Percentiles rank a stretch among this genome's conserved stretches.
phyloP scores from a whole-genome alignment of 2,888 invertebrate genomes.

The Cordilura impudica region DNA sequence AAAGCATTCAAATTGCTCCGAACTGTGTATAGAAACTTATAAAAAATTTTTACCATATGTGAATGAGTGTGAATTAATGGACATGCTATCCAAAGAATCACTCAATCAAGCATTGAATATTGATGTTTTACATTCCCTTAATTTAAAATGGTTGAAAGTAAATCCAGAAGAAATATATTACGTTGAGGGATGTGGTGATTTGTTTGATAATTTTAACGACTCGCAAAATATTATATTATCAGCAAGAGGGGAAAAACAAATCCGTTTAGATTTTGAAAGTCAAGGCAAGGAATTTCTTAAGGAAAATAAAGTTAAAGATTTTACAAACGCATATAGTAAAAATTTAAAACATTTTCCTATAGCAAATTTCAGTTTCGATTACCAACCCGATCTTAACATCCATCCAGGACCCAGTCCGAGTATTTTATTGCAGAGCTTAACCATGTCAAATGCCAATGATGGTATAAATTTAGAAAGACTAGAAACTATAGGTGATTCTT shows the following conservation, averaged over 20 bases:
- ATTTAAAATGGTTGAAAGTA: constrained; percentile 67
- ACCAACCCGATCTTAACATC: constrained; percentile 87
- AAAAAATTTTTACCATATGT: constrained; percentile 69
- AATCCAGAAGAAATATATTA: constrained; percentile 68
- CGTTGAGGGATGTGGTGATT: constrained; percentile 74
- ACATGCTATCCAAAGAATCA: constrained; percentile 46
- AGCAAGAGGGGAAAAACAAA: constrained; percentile 50
- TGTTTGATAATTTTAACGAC: constrained; percentile 77
- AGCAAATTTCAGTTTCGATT: constrained; percentile 87
- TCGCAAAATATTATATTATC: constrained; percentile 60
- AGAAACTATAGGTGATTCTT: constrained; percentile 99
- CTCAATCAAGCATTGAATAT: constrained; percentile 27
- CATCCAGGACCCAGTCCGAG: constrained; percentile 97
- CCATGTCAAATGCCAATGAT: constrained; percentile 99
- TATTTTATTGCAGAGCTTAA: constrained; percentile 93
- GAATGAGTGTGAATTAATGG: constrained; percentile 51
- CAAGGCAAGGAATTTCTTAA: constrained; percentile 25
- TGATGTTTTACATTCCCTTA: constrained; percentile 45
- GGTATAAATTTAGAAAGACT: constrained; percentile 97
- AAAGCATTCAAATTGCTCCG: constrained; percentile 25
- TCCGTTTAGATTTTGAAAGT: constrained; percentile 62
- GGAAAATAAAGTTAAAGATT: neutral
- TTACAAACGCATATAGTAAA: constrained; percentile 25
- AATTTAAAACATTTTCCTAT: constrained; percentile 65
- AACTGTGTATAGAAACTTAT: constrained; percentile 61